phyloP scores from a whole-genome alignment of 2,888 invertebrate species.

The Podotricha telesiphe region DNA sequence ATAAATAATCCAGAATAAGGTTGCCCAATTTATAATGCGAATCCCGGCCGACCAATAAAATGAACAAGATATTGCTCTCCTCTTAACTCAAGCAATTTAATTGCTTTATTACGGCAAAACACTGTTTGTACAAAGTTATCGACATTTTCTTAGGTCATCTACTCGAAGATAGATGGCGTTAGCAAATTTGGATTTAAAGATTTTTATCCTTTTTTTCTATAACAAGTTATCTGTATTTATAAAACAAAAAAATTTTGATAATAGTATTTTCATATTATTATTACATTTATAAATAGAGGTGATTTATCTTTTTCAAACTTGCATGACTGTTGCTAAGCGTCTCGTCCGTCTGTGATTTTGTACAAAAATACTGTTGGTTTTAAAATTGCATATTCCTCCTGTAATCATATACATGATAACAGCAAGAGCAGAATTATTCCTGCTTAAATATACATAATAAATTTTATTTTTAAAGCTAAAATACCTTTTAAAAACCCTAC shows the following conservation, averaged over 20 bases:
- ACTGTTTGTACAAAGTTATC: slow-evolving; percentile 33
- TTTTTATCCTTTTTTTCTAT: neutral
- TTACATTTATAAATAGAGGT: too few species aligned
- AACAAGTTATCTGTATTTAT: neutral
- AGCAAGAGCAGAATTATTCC: too few species aligned
- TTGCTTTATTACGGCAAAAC: slow-evolving; percentile 59
- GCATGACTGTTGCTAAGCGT: too few species aligned
- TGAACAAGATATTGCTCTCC: slow-evolving; percentile 55
- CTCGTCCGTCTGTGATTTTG: too few species aligned
- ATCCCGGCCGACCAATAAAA: slow-evolving; percentile 62
- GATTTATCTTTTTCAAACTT: too few species aligned
- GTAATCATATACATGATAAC: too few species aligned
- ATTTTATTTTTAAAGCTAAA: too few species aligned
- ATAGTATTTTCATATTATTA: neutral
- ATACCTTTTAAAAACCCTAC: too few species aligned
- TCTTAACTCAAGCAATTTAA: slow-evolving; percentile 59
- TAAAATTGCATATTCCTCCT: too few species aligned
- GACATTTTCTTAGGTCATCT: slow-evolving; percentile 48
- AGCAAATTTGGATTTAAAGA: slow-evolving; percentile 4
- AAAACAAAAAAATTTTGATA: neutral
- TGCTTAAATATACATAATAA: too few species aligned
- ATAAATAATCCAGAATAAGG: slow-evolving; percentile 48
- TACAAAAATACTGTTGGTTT: too few species aligned
- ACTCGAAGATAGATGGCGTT: slow-evolving; percentile 66
- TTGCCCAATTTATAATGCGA: slow-evolving; percentile 54